Evolutionary conservation across 2,797 vertebrate genomes (phyloP), one percentile per base, ranked within the genome.

Genomic region (Coendou prehensilis): DNA sequence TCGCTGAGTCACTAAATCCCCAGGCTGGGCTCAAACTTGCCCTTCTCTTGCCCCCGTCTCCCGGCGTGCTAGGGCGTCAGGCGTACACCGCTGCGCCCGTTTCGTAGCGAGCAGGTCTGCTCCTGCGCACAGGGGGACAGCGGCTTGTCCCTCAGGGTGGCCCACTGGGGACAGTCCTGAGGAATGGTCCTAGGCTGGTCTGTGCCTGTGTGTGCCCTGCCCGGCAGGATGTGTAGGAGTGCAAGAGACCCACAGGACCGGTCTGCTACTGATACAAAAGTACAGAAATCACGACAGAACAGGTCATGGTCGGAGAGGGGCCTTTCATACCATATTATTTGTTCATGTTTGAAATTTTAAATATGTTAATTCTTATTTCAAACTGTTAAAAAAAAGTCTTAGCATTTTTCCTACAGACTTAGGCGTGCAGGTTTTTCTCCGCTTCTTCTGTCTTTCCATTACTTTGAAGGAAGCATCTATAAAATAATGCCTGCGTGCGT

Each of bases 311-410:
- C 50, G 37, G 75, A 63, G 56, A 78, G 47, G 75, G 67, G 18
- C n/a, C 9, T 81, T 64, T 76, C 63, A n/a, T 2, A 79, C 64
- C 28, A 33, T 54, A 23, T 45, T 28, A 79, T 61, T 64, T 67
- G 9, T 7, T 15, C 61, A 37, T 33, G 63, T 63, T 93, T 89
- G 61, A 80, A 26, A 28, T 94, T 91, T 92, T 78, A 94, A 37
- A 56, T 41, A 11, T 79, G 23, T 50, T 78, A 75, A 47, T 33
- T 83, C 20, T 88, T 71, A 83, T 87, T 89, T 94, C 23, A 89
- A 52, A 47, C 26, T 59, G 6, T 95, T 80, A 52, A 54, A 71
- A 73, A 80, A 73, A 79, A 26, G 37, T 73, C 41, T 37, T 57
- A 4, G 52, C 69, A 28, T 11, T 91, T 81, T 76, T 56, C 67